Evolutionary conservation across 2,113 vertebrate genomes (phyloP), one percentile per base, ranked within the genome.

Genomic region (Peucedramus taeniatus): DNA sequence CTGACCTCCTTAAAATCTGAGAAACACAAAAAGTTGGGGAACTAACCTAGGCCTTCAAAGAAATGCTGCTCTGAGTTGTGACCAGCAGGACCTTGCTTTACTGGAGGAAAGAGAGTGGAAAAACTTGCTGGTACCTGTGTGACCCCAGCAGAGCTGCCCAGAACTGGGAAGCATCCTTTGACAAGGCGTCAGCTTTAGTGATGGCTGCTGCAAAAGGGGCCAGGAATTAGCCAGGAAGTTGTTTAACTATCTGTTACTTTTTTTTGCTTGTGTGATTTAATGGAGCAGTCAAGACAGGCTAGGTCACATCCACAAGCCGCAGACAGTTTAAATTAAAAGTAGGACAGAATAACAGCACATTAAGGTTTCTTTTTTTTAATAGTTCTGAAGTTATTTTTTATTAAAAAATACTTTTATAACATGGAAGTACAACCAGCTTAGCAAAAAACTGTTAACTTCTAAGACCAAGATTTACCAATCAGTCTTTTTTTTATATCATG

Each of bases 1-100:
- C 50, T 87, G 93, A 96, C 95, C 90, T 89, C 74, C 87, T 85
- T 74, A 83, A 83, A 91, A 81, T 71, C 61, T 22, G 56, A 81
- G 65, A 93, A 83, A 49, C 63, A 76, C 31, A 71, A 56, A 54
- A 83, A 61, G 11, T 35, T 81, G 30, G 40, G 10, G 17, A 90
- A 65, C 1, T 2, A 33, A 79, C 56, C 53, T 4, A 3, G 42
- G 49, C 42, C 59, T 68, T 82, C 71, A 83, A 9, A 1, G 1
- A 78, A 86, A 65, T 3, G 3, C 45, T 14, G 3, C 44, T 20
- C 28, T 0, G 2, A 45, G 20, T 27, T 1, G 13, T 60, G 18
- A 27, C 15, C 37, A 80, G 44, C 14, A 20, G 51, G 18, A 71
- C 24, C 4, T 54, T n/a, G 24, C 7, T 82, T 72, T 39, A 50